phyloP scores from a whole-genome alignment of 2,797 vertebrate species.

The Coregonus ussuriensis region DNA sequence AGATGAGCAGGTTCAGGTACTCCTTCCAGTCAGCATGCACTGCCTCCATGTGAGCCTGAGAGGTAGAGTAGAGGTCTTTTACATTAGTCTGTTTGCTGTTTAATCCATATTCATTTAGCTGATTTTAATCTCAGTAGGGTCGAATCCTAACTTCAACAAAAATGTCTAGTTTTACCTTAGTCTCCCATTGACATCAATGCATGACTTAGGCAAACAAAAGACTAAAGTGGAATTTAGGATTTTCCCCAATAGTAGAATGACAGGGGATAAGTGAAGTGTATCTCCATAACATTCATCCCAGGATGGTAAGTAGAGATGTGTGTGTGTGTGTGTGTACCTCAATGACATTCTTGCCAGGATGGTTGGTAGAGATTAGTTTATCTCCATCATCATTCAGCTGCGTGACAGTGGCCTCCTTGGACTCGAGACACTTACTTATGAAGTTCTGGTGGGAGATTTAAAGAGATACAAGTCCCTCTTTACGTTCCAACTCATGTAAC shows the following conservation, averaged over 20 bases:
- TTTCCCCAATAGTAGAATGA: too few species aligned
- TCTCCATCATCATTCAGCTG: conserved; percentile 90
- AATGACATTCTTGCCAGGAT: conserved; percentile 71
- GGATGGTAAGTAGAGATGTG: background rate
- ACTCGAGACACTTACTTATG: conserved; percentile 91
- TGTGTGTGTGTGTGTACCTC: too few species aligned
- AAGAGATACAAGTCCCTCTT: background rate
- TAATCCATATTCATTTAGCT: background rate
- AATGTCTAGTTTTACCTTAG: too few species aligned
- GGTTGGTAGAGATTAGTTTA: conserved; percentile 77
- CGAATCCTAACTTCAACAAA: too few species aligned
- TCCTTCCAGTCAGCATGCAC: conserved; percentile 98
- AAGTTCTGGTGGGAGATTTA: conserved; percentile 79
- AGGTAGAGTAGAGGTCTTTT: background rate
- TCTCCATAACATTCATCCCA: conserved; percentile 13
- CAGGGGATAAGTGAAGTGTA: background rate
- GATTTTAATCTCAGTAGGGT: too few species aligned
- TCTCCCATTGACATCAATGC: too few species aligned
- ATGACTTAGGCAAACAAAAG: too few species aligned
- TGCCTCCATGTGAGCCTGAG: conserved; percentile 92
- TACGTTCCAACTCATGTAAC: background rate
- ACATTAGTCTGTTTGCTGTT: background rate
- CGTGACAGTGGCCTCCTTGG: conserved; percentile 88
- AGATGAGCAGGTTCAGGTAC: conserved; percentile 97
- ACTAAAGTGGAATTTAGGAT: too few species aligned